phyloP scores from a whole-genome alignment of 2,113 vertebrate genomes.

The Mus pahari region DNA sequence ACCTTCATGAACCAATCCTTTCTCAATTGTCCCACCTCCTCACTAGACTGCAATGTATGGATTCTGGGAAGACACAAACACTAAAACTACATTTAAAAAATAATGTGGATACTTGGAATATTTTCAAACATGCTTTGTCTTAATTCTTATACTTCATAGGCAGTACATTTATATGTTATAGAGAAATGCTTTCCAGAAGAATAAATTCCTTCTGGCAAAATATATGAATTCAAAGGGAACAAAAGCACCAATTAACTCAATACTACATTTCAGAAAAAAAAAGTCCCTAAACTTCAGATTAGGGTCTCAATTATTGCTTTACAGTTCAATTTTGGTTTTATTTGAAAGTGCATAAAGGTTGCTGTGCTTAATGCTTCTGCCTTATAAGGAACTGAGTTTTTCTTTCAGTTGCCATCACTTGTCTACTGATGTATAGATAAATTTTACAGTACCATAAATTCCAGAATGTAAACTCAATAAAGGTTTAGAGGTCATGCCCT shows the following conservation, averaged over 20 bases:
- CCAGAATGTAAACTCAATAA: conserved; percentile 62
- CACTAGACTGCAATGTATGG: not conserved
- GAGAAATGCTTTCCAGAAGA: conserved; percentile 33
- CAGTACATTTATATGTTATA: conserved; percentile 3
- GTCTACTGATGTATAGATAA: conserved; percentile 52
- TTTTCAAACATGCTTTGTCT: not conserved
- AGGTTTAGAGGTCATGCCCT: not conserved
- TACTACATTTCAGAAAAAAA: conserved; percentile 35
- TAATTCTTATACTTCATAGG: not conserved
- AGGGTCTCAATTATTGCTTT: conserved; percentile 45
- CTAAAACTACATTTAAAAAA: not conserved
- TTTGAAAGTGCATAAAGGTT: conserved; percentile 54
- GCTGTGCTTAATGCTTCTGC: not conserved
- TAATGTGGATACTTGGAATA: not conserved
- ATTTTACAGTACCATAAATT: conserved; percentile 65
- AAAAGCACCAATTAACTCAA: conserved; percentile 42
- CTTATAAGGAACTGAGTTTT: conserved; percentile 46
- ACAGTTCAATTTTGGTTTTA: conserved; percentile 61
- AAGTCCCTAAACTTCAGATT: not conserved
- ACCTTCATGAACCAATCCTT: not conserved
- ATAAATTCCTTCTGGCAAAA: conserved; percentile 29
- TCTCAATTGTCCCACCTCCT: not conserved
- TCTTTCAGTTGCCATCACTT: conserved; percentile 39
- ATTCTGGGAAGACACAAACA: not conserved
- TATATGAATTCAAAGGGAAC: not conserved